Base-by-base conservation (phyloP, 2,797 vertebrate genomes). In the Rhyacichthys aspro region DNA sequence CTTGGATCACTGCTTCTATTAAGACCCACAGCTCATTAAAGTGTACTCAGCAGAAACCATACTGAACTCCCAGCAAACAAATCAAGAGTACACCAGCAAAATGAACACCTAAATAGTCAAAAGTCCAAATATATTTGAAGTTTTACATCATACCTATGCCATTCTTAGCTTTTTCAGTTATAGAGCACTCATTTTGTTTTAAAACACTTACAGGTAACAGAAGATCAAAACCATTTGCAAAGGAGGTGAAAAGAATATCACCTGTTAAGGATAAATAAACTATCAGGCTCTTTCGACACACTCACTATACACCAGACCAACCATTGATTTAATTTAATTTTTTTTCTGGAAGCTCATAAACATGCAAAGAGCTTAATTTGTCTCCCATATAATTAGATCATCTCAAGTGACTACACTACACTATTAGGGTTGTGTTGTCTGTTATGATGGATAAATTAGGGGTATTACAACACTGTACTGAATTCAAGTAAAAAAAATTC, bases 1-100 rank as follows among this genome's bases (percentile, higher is more conserved):
- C 18, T 67, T 71, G 61, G 60, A 63, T 68, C 43, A 48, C 52
- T 49, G 72, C 59, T 59, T 75, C 72, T 70, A 68, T 79, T 82
- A 76, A 61, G 67, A 59, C 45, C 57, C 68, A 43, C 70, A 43
- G 63, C 79, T 84, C 78, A 81, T 87, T 86, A 81, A 85, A 72
- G 68, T 65, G 43, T 39, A 34, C 76, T 72, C 55, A 37, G 56
- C 56, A 46, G 50, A 74, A 68, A 67, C 63, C 23, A 36, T 61
- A 63, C 74, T 49, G 58, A 84, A 71, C 71, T 68, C 70, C 63
- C 56, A 41, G 56, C 63, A 71, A 85, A 83, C 70, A 74, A 61
- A 78, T 83, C 76, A 74, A 59, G 65, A 68, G 23, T 28, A 55
- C 71, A 79, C 52, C 74, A 59, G 54, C 63, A 61, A 65, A 83